Base-by-base conservation (phyloP, 2,888 invertebrate species). In the Apodemia zela region DNA sequence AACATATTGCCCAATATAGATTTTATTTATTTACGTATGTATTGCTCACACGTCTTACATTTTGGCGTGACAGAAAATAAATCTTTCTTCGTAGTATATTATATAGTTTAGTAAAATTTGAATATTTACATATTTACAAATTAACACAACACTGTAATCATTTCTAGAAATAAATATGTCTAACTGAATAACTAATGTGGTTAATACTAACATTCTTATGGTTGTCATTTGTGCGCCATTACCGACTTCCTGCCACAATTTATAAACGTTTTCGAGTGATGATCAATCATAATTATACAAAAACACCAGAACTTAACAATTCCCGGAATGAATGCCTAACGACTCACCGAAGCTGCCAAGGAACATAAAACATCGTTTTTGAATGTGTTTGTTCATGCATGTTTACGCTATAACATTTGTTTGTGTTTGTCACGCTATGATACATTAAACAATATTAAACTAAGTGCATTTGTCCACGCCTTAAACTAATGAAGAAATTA, bases 201-300 rank as follows among this genome's bases (percentile, higher is more conserved):
- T 54, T 58, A 18, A 21, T 58, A 63, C 63, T 63, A 63, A 63
- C 63, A 54, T 25, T 25, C 13, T 59, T 35, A 59, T 59, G 45
- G 25, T 57, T 49, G 38, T 58, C 75, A 70, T 79, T 77, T 79
- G 78, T 81, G 84, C 83, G 89, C 83, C 87, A 81, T 79, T 86
- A 88, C 90, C 90, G 90, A 84, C 90, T 91, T 89, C 91, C 91
- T 90, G 89, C 90, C 90, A 76, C 78, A 78, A 81, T 33, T 33
- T 75, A 77, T 78, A 77, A 78, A 75, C 71, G 69, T 73, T 76
- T 73, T 68, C 68, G 72, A 69, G 73, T 78, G 76, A 78, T 77
- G 78, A 76, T 71, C 68, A 72, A 70, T 68, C 72, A 74, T 69
- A 71, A 76, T 45, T 73, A 80, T 78, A 82, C 84, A 78, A 79